Base-by-base conservation (phyloP, 1,140 invertebrate genomes). In the Drosophila lini region DNA sequence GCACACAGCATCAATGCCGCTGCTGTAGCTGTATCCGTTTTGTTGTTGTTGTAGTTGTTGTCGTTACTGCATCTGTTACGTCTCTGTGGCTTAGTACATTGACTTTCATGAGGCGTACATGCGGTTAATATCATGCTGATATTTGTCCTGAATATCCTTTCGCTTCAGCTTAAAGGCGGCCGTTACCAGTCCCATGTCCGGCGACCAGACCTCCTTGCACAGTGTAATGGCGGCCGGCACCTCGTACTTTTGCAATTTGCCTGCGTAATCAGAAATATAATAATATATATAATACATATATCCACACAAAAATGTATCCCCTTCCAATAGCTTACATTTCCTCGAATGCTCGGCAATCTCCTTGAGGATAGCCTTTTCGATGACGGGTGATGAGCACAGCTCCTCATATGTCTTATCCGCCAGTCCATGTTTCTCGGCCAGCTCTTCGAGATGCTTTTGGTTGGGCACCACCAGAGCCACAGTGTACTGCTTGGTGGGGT, bases 161-260 rank as follows among this genome's bases (percentile, higher is more conserved):
- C 98, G 94, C 93, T 98, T 98, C 74, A 99, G 94, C 93, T 99
- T 99, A 93, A 99, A 98, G 45, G 98, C 98, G 76, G 98, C 98
- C 15, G 98, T 99, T 0, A 97, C 97, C n/a, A 99, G 94, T 41
- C 98, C 98, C 94, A 97, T 97, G 91, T 98, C 98, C 0, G 98
- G 98, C 0, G 97, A 97, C 98, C 98, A 99, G 47, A 97, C 95
- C 82, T 99, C 98, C 25, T 95, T 93, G 81, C 96, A 96, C 19
- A 99, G 93, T 92, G 96, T 97, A 8, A 99, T 95, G 5, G 96
- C 97, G n/a, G 95, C 95, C 1, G 98, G 98, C 56, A 99, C 96
- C 93, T 99, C 98, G 92, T 97, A 98, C 81, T 96, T 97, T 91
- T 98, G 95, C 59, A 98, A 93, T 86, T 97, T 96, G 81, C 95